Evolutionary conservation across 2,797 vertebrate species (phyloP).

Genomic region (Xenentodon cancila): DNA sequence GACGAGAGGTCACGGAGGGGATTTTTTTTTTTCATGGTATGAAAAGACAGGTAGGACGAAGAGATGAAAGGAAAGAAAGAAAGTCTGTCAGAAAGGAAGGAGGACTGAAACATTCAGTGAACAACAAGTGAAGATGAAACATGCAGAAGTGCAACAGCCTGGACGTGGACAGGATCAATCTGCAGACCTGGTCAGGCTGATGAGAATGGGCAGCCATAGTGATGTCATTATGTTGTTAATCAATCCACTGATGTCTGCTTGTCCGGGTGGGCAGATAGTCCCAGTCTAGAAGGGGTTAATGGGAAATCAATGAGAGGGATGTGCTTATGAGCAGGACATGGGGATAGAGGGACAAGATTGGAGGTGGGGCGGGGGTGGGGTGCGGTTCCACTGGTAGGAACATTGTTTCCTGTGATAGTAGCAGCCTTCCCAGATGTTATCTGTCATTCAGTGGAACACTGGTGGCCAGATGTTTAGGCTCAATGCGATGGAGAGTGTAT

Average conservation of each 20-base stretch:
- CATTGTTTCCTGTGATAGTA: conserved; percentile 86
- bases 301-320: conserved; percentile 84
- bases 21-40: neutral
- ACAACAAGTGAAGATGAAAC: neutral
- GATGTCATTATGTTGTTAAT: conserved; percentile 75
- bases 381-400: conserved; percentile 65
- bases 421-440: conserved; percentile 87
- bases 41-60: neutral
- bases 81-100: neutral
- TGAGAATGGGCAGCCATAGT: conserved; percentile 63
- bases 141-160: conserved; percentile 7
- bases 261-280: conserved; percentile 74
- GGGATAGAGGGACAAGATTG: conserved; percentile 53
- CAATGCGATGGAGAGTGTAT: conserved; percentile 58
- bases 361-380: conserved; percentile 48
- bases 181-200: conserved; percentile 53
- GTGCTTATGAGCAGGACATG: conserved; percentile 77
- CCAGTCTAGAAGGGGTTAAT: conserved; percentile 83
- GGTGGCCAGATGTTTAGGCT: conserved; percentile 84
- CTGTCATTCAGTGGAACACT: conserved; percentile 82
- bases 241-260: conserved; percentile 77
- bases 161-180: conserved; percentile 30
- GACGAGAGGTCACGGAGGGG: conserved; percentile 27
- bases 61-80: neutral
- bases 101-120: neutral